Percentiles rank a stretch among this genome's conserved stretches.
Conservation (phyloP, 1,140 invertebrate species). For the Habropoda laboriosa region DNA sequence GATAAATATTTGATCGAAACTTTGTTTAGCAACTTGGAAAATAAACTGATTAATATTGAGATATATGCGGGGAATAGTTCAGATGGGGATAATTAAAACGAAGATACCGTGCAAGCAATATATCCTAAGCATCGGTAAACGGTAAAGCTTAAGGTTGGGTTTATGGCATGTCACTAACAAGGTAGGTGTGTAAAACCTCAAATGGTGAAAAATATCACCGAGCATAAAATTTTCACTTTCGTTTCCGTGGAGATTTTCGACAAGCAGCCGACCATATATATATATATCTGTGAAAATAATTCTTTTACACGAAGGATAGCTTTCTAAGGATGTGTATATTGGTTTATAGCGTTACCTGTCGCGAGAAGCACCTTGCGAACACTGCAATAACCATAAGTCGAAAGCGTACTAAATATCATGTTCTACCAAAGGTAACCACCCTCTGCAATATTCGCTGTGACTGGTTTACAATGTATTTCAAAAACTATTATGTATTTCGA, state of each 20-base stretch:
- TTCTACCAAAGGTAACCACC: background rate
- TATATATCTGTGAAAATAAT: constrained; percentile 4
- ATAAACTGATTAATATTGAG: no score
- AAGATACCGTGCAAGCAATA: background rate
- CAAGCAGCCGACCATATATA: background rate
- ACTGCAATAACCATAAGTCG: background rate
- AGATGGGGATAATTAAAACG: background rate
- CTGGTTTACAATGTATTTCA: background rate
- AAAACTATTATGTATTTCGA: background rate
- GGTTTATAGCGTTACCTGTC: constrained; percentile 76
- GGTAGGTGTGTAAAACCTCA: background rate
- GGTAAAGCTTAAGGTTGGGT: background rate
- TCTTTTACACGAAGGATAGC: background rate
- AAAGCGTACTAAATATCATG: background rate
- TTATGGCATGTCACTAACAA: constrained; percentile 11
- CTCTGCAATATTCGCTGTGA: background rate
- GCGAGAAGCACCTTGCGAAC: constrained; percentile 66
- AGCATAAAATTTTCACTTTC: constrained; percentile 17
- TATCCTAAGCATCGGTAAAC: background rate
- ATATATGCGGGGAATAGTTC: no score
- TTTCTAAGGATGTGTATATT: constrained; percentile 54
- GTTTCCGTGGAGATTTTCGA: background rate
- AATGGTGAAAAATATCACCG: background rate
- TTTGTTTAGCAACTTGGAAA: no score
- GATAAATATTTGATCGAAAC: no score